These are phyloP conservation scores for Leucosticte australis DNA, from an alignment of 2,113 vertebrate genomes.

Conservation along the genomic window DNA sequence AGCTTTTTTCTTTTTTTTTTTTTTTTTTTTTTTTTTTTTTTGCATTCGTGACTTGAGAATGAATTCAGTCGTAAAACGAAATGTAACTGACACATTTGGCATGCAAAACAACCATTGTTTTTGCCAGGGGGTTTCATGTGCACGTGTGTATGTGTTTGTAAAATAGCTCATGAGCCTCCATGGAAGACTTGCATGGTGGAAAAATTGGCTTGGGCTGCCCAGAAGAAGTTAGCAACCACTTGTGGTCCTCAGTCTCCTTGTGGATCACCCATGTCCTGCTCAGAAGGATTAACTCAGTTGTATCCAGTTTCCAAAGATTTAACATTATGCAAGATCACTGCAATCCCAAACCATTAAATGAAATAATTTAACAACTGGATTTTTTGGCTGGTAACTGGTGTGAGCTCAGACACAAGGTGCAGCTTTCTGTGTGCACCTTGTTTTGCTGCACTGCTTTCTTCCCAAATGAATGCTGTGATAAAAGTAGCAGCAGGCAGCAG, in stretches of 20 bases:
- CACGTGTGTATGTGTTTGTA: constrained; percentile 18
- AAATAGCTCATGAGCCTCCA: neutral
- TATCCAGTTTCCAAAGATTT: neutral
- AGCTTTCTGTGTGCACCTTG: neutral
- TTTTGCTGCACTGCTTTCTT: constrained; percentile 1
- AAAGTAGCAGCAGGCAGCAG: constrained; percentile 28
- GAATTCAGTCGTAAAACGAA: constrained; percentile 46
- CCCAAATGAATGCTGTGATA: constrained; percentile 20
- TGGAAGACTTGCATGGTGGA: neutral
- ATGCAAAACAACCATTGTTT: constrained; percentile 58
- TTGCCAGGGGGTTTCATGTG: neutral
- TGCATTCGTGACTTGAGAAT: constrained; percentile 9
- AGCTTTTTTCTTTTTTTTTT: too few species aligned
- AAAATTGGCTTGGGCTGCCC: neutral
- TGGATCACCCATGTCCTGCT: neutral
- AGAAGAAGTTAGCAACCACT: neutral
- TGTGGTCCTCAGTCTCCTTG: neutral
- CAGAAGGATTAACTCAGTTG: neutral
- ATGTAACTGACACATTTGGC: constrained; percentile 43
- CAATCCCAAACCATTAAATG: neutral
- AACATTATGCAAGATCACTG: neutral
- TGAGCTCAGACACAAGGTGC: neutral
- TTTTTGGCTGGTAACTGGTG: neutral
- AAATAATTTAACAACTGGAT: neutral
- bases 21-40: neutral